Evolutionary conservation across 2,113 vertebrate species (phyloP).

Genomic region (Dasyornis broadbenti): DNA sequence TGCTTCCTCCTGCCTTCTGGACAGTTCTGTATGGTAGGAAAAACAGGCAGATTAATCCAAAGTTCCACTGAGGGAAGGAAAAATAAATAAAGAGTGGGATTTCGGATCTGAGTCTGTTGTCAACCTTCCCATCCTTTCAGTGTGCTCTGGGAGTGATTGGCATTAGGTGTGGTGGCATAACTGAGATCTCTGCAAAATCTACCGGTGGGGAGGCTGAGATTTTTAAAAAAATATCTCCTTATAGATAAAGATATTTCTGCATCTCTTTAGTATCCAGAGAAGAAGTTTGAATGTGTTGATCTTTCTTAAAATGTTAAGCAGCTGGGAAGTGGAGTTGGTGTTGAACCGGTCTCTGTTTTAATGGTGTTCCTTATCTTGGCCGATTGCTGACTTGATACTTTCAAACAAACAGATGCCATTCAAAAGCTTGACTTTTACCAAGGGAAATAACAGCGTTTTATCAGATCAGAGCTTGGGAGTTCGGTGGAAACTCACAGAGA

Average conservation of each 20-base stretch:
- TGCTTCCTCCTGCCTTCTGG: background rate
- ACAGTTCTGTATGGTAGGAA: background rate
- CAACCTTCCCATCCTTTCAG: background rate
- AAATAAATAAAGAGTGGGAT: background rate
- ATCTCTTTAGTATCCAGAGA: background rate
- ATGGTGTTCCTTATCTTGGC: background rate
- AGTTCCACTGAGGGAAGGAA: background rate
- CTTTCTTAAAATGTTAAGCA: background rate
- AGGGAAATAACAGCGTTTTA: background rate
- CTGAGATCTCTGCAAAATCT: background rate
- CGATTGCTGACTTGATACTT: background rate
- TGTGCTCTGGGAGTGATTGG: background rate
- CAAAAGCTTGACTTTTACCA: background rate
- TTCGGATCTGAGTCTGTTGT: background rate
- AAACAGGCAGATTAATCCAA: background rate
- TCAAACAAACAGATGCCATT: background rate
- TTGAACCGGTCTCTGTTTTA: background rate
- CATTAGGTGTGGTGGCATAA: background rate
- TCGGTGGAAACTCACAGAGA: background rate
- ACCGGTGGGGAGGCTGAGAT: background rate
- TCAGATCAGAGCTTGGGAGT: background rate
- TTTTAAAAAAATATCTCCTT: accelerated
- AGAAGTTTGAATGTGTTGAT: background rate
- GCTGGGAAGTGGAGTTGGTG: background rate
- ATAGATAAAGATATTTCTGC: background rate